Base-by-base conservation (phyloP, 2,888 invertebrate genomes). In the Alcis repandata region DNA sequence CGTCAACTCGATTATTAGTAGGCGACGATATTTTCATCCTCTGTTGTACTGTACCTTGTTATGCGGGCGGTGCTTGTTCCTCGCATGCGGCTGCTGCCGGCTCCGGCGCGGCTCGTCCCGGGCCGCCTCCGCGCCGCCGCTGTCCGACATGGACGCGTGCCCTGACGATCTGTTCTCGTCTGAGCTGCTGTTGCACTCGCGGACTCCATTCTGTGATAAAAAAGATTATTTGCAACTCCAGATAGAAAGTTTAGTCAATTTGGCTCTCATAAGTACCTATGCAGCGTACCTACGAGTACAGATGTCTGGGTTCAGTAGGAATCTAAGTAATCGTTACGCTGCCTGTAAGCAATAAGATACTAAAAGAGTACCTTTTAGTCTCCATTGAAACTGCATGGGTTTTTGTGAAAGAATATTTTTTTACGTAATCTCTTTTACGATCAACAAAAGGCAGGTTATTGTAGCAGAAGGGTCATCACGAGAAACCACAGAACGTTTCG, bases 101-200 rank as follows among this genome's bases (percentile, higher is more conserved):
- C 94, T 80, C 91, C 96, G 63, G 89, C 95, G 68, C 0, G 90
- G 90, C 65, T 91, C 92, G 86, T 95, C 94, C 54, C 94, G 72
- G 64, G 87, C 84, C 48, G 84, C 84, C 59, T 91, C 91, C 0
- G 87, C 95, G 60, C 95, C 95, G 22, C 96, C 97, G 57, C 97
- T 97, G 86, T 98, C 98, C n/a, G 98, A 98, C 98, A 98, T 98
- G 78, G 97, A 97, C 8, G 98, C 98, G 88, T 98, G 98, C 0
- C 98, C 98, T 0, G 98, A 98, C n/a, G 98, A 98, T 38, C 98
- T 94, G 87, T 97, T 97, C 89, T 98, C 98, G 80, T 98, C 97
- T 2, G 97, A 98, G 19, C 97, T 97, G 87, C 97, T 97, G 89
- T 96, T 96, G 82, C 96, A 96, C 68, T 96, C 96, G 67, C 96